Evolutionary conservation across 2,113 vertebrate species (phyloP), one percentile per base, ranked within the genome.

Genomic region (Bubo blakistoni): DNA sequence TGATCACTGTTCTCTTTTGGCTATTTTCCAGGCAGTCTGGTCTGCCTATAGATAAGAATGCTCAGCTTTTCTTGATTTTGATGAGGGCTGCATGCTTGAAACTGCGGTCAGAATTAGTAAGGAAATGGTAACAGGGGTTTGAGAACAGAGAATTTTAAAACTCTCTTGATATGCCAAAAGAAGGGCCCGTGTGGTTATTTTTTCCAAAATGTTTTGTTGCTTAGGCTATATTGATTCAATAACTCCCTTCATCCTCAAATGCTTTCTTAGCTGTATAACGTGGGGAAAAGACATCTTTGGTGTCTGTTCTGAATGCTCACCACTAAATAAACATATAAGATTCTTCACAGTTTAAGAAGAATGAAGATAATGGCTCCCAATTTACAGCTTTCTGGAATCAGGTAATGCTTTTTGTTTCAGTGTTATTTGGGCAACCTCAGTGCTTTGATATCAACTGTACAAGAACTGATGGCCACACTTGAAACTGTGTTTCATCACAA

Each of bases 21-120:
- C 90, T 95, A 5, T 89, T 94, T 95, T 95, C 66, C 81, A 95
- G 91, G 36, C 89, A 91, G 34, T 62, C 81, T 96, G 74, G 32
- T 88, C 67, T 80, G 84, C 42, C 71, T 79, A 7, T 38, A 91
- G 89, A 96, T 95, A 92, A 82, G 88, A 84, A 74, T 22, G 32
- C 51, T 89, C 58, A 81, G 14, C n/a, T 94, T 54, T 40, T 62
- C 27, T 54, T 80, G 57, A 30, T 89, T 91, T 73, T 73, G 78
- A 62, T 88, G 81, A 87, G 38, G 67, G 16, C 40, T 78, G 32
- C 3, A 0, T 70, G 54, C 62, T 85, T 66, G 36, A 65, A 79
- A 40, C 36, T 67, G 34, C 1, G 3, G 38, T 79, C 25, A 46
- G 77, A 89, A 85, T 87, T 72, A 81, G n/a, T 15, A 44, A 61